These are phyloP conservation scores for Leucophenga maculata DNA, from an alignment of 2,888 invertebrate genomes.

Conservation along the genomic window DNA sequence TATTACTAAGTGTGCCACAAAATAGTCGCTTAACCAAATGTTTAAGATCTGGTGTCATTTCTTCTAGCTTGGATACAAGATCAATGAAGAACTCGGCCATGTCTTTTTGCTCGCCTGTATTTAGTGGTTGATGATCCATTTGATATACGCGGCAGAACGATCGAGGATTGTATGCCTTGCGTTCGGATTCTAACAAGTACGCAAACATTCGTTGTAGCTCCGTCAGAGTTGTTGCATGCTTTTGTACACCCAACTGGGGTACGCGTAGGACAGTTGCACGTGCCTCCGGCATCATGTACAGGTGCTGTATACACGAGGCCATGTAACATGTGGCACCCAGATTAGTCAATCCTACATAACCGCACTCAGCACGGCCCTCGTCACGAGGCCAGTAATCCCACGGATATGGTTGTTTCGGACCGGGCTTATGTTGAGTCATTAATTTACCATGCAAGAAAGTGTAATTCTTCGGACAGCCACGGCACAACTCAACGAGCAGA, in stretches of 20 bases:
- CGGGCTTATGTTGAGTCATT: constrained; percentile 88
- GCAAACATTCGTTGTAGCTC: constrained; percentile 97
- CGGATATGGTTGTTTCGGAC: constrained; percentile 87
- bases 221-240: constrained; percentile 86
- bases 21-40: constrained; percentile 91
- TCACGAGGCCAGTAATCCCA: constrained; percentile 99
- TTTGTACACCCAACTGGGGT: constrained; percentile 80
- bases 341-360: constrained; percentile 94
- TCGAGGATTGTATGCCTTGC: constrained; percentile 95
- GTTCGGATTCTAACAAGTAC: constrained; percentile 92
- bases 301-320: constrained; percentile 97
- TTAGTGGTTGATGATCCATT: constrained; percentile 96
- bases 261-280: constrained; percentile 86
- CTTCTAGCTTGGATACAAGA: constrained; percentile 94
- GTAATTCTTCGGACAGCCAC: constrained; percentile 89
- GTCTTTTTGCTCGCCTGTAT: constrained; percentile 97
- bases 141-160: constrained; percentile 97
- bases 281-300: constrained; percentile 97
- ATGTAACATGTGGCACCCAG: constrained; percentile 97
- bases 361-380: constrained; percentile 93
- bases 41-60: constrained; percentile 93
- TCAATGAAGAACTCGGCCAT: constrained; percentile 99
- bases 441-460: constrained; percentile 86
- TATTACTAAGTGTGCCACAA: constrained; percentile 94
- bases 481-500: constrained; percentile 88